Percentiles rank a stretch among this genome's conserved stretches.
Conservation (phyloP, 2,888 invertebrate species). For the Lucinisca nassula region DNA sequence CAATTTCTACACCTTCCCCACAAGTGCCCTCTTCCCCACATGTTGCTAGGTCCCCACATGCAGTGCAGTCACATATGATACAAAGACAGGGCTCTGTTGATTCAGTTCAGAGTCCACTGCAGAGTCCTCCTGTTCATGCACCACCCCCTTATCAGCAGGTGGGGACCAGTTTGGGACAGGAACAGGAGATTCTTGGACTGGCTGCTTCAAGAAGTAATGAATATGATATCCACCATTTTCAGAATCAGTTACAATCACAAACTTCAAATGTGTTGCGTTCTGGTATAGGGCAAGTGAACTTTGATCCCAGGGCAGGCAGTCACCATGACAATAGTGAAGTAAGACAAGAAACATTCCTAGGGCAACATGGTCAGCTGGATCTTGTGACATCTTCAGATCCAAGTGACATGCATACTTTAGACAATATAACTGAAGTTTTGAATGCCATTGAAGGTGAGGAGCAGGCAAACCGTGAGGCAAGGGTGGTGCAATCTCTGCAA, state of each 20-base stretch:
- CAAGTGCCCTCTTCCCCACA: constrained; percentile 67
- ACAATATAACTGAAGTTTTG: constrained; percentile 9
- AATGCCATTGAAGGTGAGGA: neutral
- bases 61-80: constrained; percentile 60
- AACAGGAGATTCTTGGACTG: constrained; percentile 50
- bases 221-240: constrained; percentile 37
- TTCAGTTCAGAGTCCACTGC: constrained; percentile 51
- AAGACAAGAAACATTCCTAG: neutral
- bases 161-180: constrained; percentile 16
- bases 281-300: constrained; percentile 20
- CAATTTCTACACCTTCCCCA: constrained; percentile 31
- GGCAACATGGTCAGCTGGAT: neutral
- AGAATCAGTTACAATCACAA: constrained; percentile 51
- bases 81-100: constrained; percentile 72
- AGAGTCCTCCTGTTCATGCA: neutral
- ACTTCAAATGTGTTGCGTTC: constrained; percentile 15
- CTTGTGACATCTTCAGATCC: neutral
- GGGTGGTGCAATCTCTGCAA: neutral
- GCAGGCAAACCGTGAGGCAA: neutral
- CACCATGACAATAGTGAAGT: constrained; percentile 49
- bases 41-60: constrained; percentile 59
- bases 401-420: neutral
- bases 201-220: constrained; percentile 43
- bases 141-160: neutral
- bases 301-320: constrained; percentile 50